phyloP scores from a whole-genome alignment of 2,888 invertebrate species.

The Spatulosminthurus flaviceps region DNA sequence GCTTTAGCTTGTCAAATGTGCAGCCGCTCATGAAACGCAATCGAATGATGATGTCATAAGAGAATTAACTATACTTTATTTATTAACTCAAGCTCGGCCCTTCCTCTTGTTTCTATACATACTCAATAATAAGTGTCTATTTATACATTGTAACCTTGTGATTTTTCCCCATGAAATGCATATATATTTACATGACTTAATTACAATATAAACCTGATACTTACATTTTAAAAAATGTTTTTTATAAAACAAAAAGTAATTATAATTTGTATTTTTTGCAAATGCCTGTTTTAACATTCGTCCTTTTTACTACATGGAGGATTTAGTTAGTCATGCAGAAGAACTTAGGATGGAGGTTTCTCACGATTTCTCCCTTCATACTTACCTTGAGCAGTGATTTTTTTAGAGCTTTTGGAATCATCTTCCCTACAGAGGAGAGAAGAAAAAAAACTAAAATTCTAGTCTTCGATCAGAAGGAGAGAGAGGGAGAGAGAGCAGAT shows the following conservation, averaged over 20 bases:
- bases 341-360: neutral
- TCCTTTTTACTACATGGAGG: too few species aligned
- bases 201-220: too few species aligned
- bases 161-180: slow-evolving; percentile 9
- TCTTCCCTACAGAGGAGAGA: too few species aligned
- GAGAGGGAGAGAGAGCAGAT: neutral
- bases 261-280: too few species aligned
- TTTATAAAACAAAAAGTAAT: too few species aligned
- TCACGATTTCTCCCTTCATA: neutral
- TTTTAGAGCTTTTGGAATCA: too few species aligned
- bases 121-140: neutral
- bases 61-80: slow-evolving; percentile 25
- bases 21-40: slow-evolving; percentile 37
- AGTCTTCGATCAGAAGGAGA: too few species aligned
- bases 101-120: slow-evolving; percentile 10
- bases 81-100: slow-evolving; percentile 22
- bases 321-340: neutral
- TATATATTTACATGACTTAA: too few species aligned
- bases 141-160: neutral
- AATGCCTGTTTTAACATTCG: neutral
- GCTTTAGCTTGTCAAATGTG: slow-evolving; percentile 44
- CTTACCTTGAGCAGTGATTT: neutral
- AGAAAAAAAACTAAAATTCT: too few species aligned
- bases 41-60: slow-evolving; percentile 46
- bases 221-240: too few species aligned